Evolutionary conservation across 2,888 invertebrate genomes (phyloP), one percentile per base, ranked within the genome.

Genomic region (Drosophila paranaensis): DNA sequence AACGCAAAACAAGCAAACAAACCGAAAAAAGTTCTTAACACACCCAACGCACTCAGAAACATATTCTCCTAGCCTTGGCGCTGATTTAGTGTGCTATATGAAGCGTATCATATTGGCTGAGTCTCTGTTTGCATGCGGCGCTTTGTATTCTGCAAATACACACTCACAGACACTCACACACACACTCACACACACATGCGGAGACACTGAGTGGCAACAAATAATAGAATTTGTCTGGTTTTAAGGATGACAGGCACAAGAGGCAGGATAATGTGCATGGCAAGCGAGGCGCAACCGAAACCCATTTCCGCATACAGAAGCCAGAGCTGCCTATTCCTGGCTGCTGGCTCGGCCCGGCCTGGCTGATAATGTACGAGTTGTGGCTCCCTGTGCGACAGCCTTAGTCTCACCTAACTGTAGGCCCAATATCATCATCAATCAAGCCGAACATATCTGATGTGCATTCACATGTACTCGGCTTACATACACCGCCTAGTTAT

Each of bases 381-480:
- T 43, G 65, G 61, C 37, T 57, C 50, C 65, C 58, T 16, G 48
- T 56, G 57, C 43, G 61, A 51, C 61, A 43, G 35, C 13, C 69
- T 16, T 16, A 11, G 48, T 33, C 48, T 51, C 30, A 69, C 74
- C 74, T 69, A 51, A 63, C 46, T 62, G 57, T 65, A 73, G 74
- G 57, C 74, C 71, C 78, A 83, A 68, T 82, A 85, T 82, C 74
- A 79, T 81, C 84, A 85, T 88, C 86, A 85, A 88, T 85, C 88
- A 85, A 74, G 63, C 67, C 61, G 66, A 77, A 79, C 82, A 67
- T 80, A 88, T 87, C 85, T 63, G 83, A 83, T 88, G 82, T 85
- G 80, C 85, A 83, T 84, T 82, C 77, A 79, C 66, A 78, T 71
- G 61, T 64, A 51, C 57, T 53, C 35, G 66, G 57, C 55, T 40